phyloP scores from a whole-genome alignment of 2,888 invertebrate genomes.

The Heteromyza rotundicornis region DNA sequence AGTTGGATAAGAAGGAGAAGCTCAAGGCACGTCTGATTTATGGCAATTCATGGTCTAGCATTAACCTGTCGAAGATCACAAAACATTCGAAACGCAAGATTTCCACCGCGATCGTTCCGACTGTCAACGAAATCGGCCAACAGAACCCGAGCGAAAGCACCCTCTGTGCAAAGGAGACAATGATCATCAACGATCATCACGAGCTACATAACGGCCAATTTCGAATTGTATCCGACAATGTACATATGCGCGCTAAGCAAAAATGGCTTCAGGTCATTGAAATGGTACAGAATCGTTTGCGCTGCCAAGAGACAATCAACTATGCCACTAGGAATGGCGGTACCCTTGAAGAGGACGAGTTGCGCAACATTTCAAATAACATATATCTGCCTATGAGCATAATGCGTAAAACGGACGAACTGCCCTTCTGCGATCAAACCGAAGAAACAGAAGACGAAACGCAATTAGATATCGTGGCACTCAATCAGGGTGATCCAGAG shows the following conservation, averaged over 20 bases:
- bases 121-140: too few relatives aligned
- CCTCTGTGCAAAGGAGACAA: too few relatives aligned
- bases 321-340: too few relatives aligned
- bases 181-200: too few relatives aligned
- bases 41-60: constrained; percentile 40
- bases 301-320: constrained; percentile 19
- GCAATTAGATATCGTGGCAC: background rate
- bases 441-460: background rate
- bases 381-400: background rate
- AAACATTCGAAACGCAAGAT: background rate
- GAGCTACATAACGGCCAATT: too few relatives aligned
- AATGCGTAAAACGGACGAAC: background rate
- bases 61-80: constrained; percentile 29
- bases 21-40: constrained; percentile 37
- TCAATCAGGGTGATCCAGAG: background rate
- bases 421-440: background rate
- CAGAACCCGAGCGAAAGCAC: too few relatives aligned
- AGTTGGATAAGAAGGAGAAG: constrained; percentile 30
- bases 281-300: too few relatives aligned
- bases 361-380: background rate
- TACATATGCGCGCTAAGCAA: too few relatives aligned
- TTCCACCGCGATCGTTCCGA: background rate
- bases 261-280: too few relatives aligned
- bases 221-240: too few relatives aligned
- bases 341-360: background rate